These are phyloP conservation scores for Karalla daura DNA, from an alignment of 2,797 vertebrate species.

Conservation along the genomic window DNA sequence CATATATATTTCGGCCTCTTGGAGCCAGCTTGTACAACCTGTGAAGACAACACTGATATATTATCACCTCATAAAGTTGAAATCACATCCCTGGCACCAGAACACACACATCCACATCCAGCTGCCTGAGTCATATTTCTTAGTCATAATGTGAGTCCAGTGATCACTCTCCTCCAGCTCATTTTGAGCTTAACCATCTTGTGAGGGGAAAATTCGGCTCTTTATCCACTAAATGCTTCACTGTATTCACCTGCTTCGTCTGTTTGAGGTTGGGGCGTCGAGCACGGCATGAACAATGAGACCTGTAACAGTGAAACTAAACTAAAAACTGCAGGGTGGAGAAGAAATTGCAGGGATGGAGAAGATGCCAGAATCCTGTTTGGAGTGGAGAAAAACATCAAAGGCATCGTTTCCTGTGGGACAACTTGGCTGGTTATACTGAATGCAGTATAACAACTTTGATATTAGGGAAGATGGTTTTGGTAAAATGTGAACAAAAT, in stretches of 20 bases:
- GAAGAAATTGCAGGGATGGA: not conserved
- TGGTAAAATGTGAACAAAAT: not conserved
- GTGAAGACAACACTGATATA: not conserved
- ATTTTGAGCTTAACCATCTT: not conserved
- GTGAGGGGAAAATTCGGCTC: not conserved
- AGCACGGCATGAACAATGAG: no score
- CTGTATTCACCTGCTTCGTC: no score
- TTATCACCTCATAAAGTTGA: not conserved
- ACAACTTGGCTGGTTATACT: no score
- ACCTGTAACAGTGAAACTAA: not conserved
- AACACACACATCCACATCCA: no score
- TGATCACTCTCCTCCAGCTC: not conserved
- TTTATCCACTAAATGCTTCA: not conserved
- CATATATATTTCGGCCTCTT: not conserved
- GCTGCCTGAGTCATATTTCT: no score
- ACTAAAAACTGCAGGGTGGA: not conserved
- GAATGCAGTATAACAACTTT: not conserved
- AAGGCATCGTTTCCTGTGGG: no score
- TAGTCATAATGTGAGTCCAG: not conserved
- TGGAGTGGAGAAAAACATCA: not conserved
- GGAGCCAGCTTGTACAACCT: not conserved
- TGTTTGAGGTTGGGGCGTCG: not conserved
- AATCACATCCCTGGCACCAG: no score
- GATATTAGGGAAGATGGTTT: not conserved
- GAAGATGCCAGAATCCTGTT: not conserved